These are phyloP conservation scores for Leptobrachium ailaonicum DNA, from an alignment of 2,113 vertebrate species.

Conservation along the genomic window DNA sequence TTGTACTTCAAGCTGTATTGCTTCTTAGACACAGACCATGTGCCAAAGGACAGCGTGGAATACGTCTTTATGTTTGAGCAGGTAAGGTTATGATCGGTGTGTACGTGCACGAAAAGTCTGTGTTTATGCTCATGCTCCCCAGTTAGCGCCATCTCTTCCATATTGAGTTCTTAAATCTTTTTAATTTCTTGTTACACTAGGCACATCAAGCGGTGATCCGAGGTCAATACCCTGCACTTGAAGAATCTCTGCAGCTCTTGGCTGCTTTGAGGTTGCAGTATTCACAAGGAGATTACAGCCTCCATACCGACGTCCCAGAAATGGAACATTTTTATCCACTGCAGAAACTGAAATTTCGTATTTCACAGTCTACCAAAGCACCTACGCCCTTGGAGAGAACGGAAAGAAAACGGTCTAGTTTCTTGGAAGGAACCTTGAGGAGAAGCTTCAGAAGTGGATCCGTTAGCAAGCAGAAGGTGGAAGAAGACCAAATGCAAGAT, in stretches of 20 bases:
- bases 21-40: conserved; percentile 88
- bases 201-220: conserved; percentile 92
- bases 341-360: conserved; percentile 81
- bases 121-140: not conserved
- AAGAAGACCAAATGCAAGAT: conserved; percentile 87
- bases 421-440: conserved; percentile 90
- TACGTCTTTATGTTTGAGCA: conserved; percentile 98
- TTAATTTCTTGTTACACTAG: conserved; percentile 57
- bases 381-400: conserved; percentile 69
- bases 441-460: conserved; percentile 87
- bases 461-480: conserved; percentile 74
- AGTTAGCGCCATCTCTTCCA: not conserved
- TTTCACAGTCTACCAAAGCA: conserved; percentile 82
- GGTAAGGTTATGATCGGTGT: conserved; percentile 63
- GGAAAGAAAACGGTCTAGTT: conserved; percentile 87
- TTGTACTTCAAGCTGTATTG: conserved; percentile 99
- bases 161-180: no score
- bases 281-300: conserved; percentile 77
- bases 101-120: not conserved
- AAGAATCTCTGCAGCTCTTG: conserved; percentile 92
- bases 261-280: conserved; percentile 91
- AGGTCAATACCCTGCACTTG: conserved; percentile 90
- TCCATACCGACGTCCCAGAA: conserved; percentile 67
- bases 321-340: conserved; percentile 87
- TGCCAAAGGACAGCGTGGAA: conserved; percentile 92